Evolutionary conservation across 2,888 invertebrate species (phyloP).

Genomic region (Troides aeacus): DNA sequence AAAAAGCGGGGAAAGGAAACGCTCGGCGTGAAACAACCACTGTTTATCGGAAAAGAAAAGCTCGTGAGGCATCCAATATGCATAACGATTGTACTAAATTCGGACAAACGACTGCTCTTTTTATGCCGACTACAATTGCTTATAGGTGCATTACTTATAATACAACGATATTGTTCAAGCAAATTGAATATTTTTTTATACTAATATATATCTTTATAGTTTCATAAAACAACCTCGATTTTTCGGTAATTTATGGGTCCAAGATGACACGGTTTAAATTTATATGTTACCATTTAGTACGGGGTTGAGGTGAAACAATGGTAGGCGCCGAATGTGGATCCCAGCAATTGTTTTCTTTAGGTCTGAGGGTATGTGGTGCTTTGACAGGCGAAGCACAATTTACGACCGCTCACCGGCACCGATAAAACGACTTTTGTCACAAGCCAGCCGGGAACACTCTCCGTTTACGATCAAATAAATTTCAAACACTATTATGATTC

Average conservation of each 20-base stretch:
- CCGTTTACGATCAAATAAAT: conserved; percentile 77
- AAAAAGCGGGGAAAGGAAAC: conserved; percentile 64
- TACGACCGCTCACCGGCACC: conserved; percentile 67
- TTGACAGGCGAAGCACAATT: conserved; percentile 76
- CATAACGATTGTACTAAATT: conserved; percentile 76
- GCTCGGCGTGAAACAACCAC: conserved; percentile 56
- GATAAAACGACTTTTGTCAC: conserved; percentile 76
- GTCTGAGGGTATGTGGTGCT: conserved; percentile 44
- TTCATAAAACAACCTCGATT: neutral
- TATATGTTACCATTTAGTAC: conserved; percentile 35
- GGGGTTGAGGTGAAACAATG: neutral
- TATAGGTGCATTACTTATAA: conserved; percentile 57
- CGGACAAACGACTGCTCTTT: conserved; percentile 58
- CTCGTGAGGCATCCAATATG: conserved; percentile 70
- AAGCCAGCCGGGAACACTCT: conserved; percentile 68
- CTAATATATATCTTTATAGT: neutral
- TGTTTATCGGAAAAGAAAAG: conserved; percentile 73
- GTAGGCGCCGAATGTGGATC: conserved; percentile 1
- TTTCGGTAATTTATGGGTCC: neutral
- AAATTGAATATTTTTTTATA: conserved; percentile 3
- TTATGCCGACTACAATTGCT: conserved; percentile 65
- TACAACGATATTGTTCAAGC: conserved; percentile 37
- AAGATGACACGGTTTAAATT: conserved; percentile 5
- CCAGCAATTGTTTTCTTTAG: conserved; percentile 29
- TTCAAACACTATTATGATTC: conserved; percentile 79